Evolutionary conservation across 1,140 invertebrate genomes (phyloP), one percentile per base, ranked within the genome.

Genomic region (Drosophila micromelanica): DNA sequence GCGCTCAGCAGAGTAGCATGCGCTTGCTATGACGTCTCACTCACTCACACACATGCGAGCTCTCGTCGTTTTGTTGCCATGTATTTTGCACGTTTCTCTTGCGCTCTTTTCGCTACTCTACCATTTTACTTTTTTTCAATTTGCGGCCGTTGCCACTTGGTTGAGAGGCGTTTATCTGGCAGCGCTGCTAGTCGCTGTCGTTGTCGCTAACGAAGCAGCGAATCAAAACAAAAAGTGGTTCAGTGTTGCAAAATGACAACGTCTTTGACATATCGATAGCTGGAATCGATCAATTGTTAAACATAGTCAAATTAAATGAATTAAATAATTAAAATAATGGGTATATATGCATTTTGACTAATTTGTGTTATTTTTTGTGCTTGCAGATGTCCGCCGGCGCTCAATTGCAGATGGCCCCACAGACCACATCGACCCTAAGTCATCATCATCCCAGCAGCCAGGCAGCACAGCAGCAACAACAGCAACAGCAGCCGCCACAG

Each of bases 331-430:
- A 3, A 23, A 23, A 23, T 23, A 0, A 23, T 2, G 20, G 2
- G 8, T 2, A 9, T 35, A 2, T 9, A 35, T 35, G 1, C 3
- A 8, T 35, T 35, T 35, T 35, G 42, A 40, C 13, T 64, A 23
- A 35, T 11, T 49, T 9, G 57, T 62, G 0, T 57, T 70, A 68
- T 62, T 84, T 65, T 76, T 90, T 20, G 27, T 13, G 13, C 9
- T 70, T 96, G 82, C 94, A 97, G 96, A 97, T 97, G 96, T 97
- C 96, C 95, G 96, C 96, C 95, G 96, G 96, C 94, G 96, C 96
- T 94, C 96, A 97, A 95, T 96, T 97, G 95, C 96, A 97, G 95
- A 97, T 97, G 96, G 96, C 96, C 96, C 96, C 96, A 93, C 96
- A 97, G 95, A 96, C 96, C 93, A 96, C 96, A 93, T 94, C 96